phyloP scores from a whole-genome alignment of 2,113 vertebrate species.

The Galemys pyrenaicus region DNA sequence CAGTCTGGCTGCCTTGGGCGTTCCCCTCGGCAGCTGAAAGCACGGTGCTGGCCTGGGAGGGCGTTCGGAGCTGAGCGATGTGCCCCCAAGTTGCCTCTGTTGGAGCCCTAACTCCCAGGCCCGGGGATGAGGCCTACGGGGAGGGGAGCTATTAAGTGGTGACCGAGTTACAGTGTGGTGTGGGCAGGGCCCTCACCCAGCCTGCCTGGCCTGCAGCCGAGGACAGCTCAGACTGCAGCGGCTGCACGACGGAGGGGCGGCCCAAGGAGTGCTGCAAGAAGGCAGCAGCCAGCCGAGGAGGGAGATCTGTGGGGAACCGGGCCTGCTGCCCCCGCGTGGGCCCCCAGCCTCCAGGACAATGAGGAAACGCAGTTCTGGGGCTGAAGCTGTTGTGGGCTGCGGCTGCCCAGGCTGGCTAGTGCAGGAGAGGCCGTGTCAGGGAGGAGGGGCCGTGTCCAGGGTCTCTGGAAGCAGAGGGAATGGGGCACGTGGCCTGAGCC shows the following conservation, averaged over 20 bases:
- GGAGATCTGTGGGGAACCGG: not conserved
- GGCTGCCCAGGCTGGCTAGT: no score
- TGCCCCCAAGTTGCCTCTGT: not conserved
- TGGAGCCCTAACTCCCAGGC: not conserved
- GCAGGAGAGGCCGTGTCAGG: no score
- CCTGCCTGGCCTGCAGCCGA: not conserved
- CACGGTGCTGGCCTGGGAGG: not conserved
- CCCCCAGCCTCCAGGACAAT: not conserved
- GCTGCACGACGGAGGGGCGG: no score
- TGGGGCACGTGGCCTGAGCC: not conserved
- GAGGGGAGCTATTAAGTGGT: not conserved
- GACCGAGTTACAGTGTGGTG: not conserved
- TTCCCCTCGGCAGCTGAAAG: not conserved
- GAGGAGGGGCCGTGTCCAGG: no score
- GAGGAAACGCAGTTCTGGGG: not conserved
- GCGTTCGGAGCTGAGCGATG: not conserved
- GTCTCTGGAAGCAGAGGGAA: not conserved
- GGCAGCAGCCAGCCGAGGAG: not conserved
- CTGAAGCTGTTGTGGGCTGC: no score
- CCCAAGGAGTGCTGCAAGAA: no score
- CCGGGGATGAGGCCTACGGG: not conserved
- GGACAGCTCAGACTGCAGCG: no score
- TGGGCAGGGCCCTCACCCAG: not conserved
- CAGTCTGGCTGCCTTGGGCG: not conserved
- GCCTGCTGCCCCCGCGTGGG: not conserved